Conservation (phyloP, 2,888 invertebrate species). For the Orthosia gothica region DNA sequence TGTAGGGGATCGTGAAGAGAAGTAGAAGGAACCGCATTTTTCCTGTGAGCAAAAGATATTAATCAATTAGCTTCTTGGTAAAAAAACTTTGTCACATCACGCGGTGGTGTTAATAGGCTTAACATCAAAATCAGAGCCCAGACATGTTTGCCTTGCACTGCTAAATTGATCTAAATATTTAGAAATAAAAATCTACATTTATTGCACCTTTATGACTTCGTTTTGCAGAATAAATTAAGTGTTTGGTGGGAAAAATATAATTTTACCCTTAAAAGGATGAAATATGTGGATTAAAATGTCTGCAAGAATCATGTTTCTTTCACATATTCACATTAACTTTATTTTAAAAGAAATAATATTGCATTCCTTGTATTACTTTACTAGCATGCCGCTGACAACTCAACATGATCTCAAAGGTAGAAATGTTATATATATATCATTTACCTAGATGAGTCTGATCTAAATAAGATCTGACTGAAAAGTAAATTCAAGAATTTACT, state of each 20-base stretch:
- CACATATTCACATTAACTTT: background rate
- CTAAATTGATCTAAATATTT: background rate
- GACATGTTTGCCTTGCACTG: background rate
- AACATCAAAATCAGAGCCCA: background rate
- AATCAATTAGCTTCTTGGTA: too few species aligned
- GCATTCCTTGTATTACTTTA: background rate
- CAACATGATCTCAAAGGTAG: background rate
- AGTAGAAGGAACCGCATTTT: conserved; percentile 84
- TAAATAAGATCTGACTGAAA: background rate
- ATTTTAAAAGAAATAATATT: background rate
- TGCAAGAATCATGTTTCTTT: background rate
- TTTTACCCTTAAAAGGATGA: background rate
- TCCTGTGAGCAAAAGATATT: conserved; percentile 66
- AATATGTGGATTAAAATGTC: background rate
- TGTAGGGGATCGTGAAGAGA: conserved; percentile 78
- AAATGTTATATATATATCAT: background rate
- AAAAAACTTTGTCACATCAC: background rate
- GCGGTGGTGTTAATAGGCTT: background rate
- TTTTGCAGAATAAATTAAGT: background rate
- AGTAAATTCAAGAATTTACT: background rate
- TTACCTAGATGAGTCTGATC: background rate
- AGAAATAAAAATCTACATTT: background rate
- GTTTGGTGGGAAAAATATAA: background rate
- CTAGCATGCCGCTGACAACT: background rate
- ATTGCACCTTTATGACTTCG: background rate